Conservation (phyloP, 1,140 invertebrate genomes). For the Aleiodes sp. region DNA sequence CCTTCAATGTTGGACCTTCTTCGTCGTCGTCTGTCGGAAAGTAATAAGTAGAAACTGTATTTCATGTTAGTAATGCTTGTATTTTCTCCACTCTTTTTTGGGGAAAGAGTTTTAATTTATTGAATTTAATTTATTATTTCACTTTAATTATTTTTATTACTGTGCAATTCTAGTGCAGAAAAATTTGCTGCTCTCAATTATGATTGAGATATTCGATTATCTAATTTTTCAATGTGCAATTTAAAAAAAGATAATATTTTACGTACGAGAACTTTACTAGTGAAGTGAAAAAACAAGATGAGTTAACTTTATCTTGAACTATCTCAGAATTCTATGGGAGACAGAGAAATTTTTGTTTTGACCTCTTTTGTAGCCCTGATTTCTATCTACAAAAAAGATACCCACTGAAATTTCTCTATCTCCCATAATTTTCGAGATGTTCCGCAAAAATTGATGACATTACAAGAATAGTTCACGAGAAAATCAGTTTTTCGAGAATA, state of each 20-base stretch:
- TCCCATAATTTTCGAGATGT: too few species aligned
- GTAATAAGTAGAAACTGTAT: slow-evolving; percentile 92
- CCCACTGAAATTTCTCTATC: too few species aligned
- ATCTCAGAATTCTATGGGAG: too few species aligned
- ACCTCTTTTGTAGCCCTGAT: too few species aligned
- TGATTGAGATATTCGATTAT: not conserved
- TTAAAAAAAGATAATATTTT: not conserved
- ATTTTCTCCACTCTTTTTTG: slow-evolving; percentile 74
- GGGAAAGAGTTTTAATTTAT: slow-evolving; percentile 67
- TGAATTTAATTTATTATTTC: slow-evolving; percentile 33
- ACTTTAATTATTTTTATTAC: slow-evolving; percentile 18
- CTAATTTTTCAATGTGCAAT: not conserved
- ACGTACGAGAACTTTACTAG: too few species aligned
- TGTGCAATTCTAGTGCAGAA: slow-evolving; percentile 6
- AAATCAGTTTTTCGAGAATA: too few species aligned
- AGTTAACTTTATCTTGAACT: too few species aligned
- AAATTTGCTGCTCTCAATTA: not conserved
- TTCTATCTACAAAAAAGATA: too few species aligned
- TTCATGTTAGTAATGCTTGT: slow-evolving; percentile 72
- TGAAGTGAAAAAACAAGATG: too few species aligned
- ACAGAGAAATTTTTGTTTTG: too few species aligned
- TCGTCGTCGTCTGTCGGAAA: slow-evolving; percentile 92
- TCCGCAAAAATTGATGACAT: too few species aligned
- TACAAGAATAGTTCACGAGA: too few species aligned
- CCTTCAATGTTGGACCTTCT: slow-evolving; percentile 88